These are phyloP conservation scores for Ochropleura plecta DNA, from an alignment of 2,888 invertebrate genomes.

Conservation along the genomic window DNA sequence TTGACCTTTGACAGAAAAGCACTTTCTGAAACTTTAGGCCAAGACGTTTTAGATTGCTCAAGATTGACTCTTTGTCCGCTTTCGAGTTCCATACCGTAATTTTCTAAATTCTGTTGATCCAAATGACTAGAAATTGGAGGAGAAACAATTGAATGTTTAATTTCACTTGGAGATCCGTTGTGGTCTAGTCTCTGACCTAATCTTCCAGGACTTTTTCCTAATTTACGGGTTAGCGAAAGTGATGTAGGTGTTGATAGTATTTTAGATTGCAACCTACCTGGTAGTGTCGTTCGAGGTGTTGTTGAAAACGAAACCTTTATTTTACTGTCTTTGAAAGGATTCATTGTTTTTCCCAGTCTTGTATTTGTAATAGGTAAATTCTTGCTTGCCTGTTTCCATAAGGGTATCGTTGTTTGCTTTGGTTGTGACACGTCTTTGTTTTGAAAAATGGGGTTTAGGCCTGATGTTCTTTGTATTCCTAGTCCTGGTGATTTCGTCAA, in stretches of 20 bases:
- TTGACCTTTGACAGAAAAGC: constrained; percentile 73
- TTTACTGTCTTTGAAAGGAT: constrained; percentile 52
- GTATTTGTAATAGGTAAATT: constrained; percentile 32
- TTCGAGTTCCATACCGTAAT: neutral
- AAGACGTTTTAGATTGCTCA: constrained; percentile 35
- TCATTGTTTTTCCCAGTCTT: constrained; percentile 43
- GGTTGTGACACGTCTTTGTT: constrained; percentile 16
- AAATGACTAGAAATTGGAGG: constrained; percentile 5
- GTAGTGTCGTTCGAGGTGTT: constrained; percentile 40
- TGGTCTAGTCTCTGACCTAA: constrained; percentile 25
- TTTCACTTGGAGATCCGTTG: constrained; percentile 48
- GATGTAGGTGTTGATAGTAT: constrained; percentile 11
- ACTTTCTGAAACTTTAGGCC: constrained; percentile 69
- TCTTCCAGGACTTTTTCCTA: constrained; percentile 9
- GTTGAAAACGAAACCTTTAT: constrained; percentile 55
- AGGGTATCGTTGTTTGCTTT: constrained; percentile 38
- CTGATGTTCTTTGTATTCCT: constrained; percentile 18
- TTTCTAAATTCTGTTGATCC: constrained; percentile 5
- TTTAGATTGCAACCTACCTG: constrained; percentile 10
- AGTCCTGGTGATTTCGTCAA: constrained; percentile 28
- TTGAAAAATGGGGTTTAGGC: constrained; percentile 4
- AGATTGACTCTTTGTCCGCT: constrained; percentile 13
- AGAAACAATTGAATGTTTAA: constrained; percentile 36
- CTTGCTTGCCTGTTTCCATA: constrained; percentile 32
- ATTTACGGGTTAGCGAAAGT: constrained; percentile 1